Base-by-base conservation (phyloP, 2,888 invertebrate genomes). In the Pyralis farinalis region DNA sequence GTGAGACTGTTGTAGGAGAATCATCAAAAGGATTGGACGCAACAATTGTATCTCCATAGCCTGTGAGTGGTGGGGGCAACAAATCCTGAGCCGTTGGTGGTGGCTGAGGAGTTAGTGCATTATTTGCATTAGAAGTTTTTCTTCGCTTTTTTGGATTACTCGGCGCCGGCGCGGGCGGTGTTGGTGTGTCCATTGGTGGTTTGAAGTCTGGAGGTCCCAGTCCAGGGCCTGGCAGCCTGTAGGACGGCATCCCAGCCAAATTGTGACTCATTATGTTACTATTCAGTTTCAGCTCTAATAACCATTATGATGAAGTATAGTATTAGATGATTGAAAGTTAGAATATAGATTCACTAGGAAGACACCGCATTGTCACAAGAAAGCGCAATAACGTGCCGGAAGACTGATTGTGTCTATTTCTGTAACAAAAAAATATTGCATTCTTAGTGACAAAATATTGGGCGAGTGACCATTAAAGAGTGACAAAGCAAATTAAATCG, bases 1-100 rank as follows among this genome's bases (percentile, higher is more conserved):
- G 81, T 51, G 89, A 81, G 35, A 91, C 87, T 36, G 91, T 92
- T 34, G 91, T 91, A 35, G 95, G 96, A 39, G 95, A 95, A 74
- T 98, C 97, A 83, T 98, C 97, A 77, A 98, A 98, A 28, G 97
- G 97, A 84, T 98, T 98, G 49, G 96, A 97, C 43, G 97, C 97
- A 47, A 97, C 94, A 69, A 98, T 96, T 44, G 97, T 97, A 71
- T 97, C 97, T 27, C 97, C 97, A 81, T 96, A 97, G 54, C 96
- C 96, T 33, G 95, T 94, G 63, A 96, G 93, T 16, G 97, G 97
- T 32, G 97, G 97, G 58, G 96, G 91, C 49, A 97, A 84, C 67
- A 96, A 93, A 78, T 96, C 94, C 62, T 93, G 94, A 65, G 92
- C 93, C 44, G 93, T 94, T 43, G 92, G 93, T 53, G 92, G 93